Evolutionary conservation across 2,113 vertebrate genomes (phyloP).

Genomic region (Polypterus bichir): DNA sequence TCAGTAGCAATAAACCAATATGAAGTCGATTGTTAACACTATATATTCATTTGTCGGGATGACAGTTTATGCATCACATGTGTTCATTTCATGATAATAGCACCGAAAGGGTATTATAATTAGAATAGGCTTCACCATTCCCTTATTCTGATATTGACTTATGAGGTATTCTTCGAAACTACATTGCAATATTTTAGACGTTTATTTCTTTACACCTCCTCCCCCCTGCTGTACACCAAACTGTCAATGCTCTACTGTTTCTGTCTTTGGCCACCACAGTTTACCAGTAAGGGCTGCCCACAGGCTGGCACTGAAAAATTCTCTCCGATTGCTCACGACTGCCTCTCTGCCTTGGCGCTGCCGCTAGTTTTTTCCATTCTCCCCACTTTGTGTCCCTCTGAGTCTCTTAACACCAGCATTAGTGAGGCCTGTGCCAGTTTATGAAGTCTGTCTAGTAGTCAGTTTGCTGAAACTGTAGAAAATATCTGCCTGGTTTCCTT

Average conservation of each 20-base stretch:
- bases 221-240: not conserved
- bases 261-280: no score
- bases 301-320: not conserved
- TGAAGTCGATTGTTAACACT: no score
- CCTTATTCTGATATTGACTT: no score
- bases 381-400: not conserved
- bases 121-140: no score
- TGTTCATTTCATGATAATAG: no score
- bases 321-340: not conserved
- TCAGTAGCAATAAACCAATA: no score
- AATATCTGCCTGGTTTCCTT: not conserved
- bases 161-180: no score
- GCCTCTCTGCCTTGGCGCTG: not conserved
- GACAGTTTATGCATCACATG: no score
- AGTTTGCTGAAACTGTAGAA: slow-evolving; percentile 1
- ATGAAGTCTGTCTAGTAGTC: not conserved
- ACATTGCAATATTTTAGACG: not conserved
- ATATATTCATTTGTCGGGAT: no score
- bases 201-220: not conserved
- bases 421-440: not conserved
- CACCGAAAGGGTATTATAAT: no score
- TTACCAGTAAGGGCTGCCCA: not conserved
- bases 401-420: not conserved
- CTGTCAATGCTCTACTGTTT: no score
- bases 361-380: not conserved